Conservation (phyloP, 2,113 vertebrate species). For the Myiopsitta monachus region DNA sequence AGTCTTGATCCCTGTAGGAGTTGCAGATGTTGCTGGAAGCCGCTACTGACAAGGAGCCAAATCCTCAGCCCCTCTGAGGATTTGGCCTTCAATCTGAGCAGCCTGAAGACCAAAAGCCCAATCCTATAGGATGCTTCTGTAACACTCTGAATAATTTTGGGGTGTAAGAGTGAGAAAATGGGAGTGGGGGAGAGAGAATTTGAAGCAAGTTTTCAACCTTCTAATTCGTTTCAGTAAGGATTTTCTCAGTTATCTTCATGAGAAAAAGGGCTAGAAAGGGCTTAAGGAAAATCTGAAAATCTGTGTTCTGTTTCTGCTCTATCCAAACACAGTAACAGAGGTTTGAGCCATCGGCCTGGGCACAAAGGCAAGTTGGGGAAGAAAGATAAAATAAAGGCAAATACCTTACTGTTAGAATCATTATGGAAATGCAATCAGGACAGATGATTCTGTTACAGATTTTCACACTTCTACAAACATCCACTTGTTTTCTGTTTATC, state of each 20-base stretch:
- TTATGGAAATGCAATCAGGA: not conserved
- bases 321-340: not conserved
- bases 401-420: not conserved
- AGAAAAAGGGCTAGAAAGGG: not conserved
- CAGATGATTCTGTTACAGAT: not conserved
- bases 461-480: not conserved
- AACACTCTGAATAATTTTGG: not conserved
- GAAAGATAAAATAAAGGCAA: not conserved
- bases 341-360: not conserved
- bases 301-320: not conserved
- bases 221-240: not conserved
- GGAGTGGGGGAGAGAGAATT: not conserved
- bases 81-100: not conserved
- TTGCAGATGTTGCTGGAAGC: conserved; percentile 30
- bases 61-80: not conserved
- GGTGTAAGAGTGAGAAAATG: too few relatives aligned
- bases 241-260: conserved; percentile 5
- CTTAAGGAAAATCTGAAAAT: not conserved
- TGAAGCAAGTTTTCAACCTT: not conserved
- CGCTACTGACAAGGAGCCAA: not conserved
- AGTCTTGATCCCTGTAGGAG: conserved; percentile 1
- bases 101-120: not conserved
- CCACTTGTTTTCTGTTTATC: not conserved
- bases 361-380: not conserved
- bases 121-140: not conserved